These are phyloP conservation scores for Chloroclystis v-ata DNA, from an alignment of 2,888 invertebrate species.

Conservation along the genomic window DNA sequence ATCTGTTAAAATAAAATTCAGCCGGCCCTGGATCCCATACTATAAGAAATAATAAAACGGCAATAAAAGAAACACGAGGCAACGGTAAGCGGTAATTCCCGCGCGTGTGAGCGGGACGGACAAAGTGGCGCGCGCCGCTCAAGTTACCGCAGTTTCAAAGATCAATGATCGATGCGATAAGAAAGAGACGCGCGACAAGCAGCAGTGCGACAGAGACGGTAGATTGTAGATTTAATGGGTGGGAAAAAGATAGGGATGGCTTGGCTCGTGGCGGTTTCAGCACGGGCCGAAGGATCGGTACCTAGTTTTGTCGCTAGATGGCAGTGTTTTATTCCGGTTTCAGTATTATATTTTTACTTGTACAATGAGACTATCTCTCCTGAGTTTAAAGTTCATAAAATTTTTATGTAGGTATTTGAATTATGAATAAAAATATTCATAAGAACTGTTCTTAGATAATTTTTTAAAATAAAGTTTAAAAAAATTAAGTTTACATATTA, in stretches of 20 bases:
- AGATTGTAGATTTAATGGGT: constrained; percentile 23
- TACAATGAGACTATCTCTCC: no score
- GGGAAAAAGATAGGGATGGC: constrained; percentile 41
- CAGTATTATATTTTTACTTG: no score
- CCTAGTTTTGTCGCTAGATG: constrained; percentile 45
- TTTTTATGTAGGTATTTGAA: no score
- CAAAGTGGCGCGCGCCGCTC: constrained; percentile 68
- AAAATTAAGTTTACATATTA: no score
- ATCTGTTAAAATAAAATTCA: no score
- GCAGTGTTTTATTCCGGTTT: constrained; percentile 39
- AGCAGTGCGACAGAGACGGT: constrained; percentile 39
- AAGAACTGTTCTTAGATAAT: no score
- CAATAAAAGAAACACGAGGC: constrained; percentile 77
- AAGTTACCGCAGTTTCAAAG: constrained; percentile 74
- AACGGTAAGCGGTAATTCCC: constrained; percentile 53
- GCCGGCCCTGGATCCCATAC: no score
- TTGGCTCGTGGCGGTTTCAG: constrained; percentile 69
- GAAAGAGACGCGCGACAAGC: constrained; percentile 58
- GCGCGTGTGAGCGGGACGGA: constrained; percentile 63
- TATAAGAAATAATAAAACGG: constrained; percentile 79
- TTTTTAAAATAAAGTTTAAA: no score
- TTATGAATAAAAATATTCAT: no score
- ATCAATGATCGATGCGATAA: constrained; percentile 76
- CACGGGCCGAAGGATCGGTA: constrained; percentile 40
- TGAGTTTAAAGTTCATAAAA: no score